Evolutionary conservation across 2,888 invertebrate genomes (phyloP).

Genomic region (Embidobia sp.): DNA sequence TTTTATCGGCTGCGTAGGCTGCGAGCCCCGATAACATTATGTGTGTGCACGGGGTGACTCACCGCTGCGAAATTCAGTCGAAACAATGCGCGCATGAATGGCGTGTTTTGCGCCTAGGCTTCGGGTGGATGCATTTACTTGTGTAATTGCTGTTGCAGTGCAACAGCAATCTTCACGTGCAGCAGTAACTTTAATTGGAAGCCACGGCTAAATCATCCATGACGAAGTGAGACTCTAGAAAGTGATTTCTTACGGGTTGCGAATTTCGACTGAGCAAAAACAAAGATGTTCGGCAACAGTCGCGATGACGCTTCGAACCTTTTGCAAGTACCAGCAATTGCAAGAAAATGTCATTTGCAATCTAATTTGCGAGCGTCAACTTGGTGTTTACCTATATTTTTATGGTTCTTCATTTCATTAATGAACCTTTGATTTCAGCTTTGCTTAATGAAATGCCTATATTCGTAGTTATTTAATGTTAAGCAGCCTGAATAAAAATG

Average conservation of each 20-base stretch:
- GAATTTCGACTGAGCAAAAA: constrained; percentile 32
- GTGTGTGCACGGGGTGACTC: constrained; percentile 42
- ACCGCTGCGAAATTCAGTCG: constrained; percentile 45
- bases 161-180: constrained; percentile 55
- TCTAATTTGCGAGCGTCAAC: constrained; percentile 1
- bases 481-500: too few relatives aligned
- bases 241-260: constrained; percentile 49
- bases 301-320: constrained; percentile 37
- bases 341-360: constrained; percentile 13
- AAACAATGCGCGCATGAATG: constrained; percentile 46
- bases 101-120: constrained; percentile 39
- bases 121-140: constrained; percentile 53
- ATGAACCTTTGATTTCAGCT: too few relatives aligned
- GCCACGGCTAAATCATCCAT: constrained; percentile 57
- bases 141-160: constrained; percentile 53
- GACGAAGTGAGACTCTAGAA: constrained; percentile 42
- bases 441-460: too few relatives aligned
- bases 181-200: constrained; percentile 57
- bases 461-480: too few relatives aligned
- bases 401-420: too few relatives aligned
- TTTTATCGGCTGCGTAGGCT: constrained; percentile 51
- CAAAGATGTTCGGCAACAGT: constrained; percentile 16
- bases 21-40: constrained; percentile 45
- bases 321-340: constrained; percentile 3
- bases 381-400: neutral